Evolutionary conservation across 2,113 vertebrate species (phyloP).

Genomic region (Tachuris rubrigastra): DNA sequence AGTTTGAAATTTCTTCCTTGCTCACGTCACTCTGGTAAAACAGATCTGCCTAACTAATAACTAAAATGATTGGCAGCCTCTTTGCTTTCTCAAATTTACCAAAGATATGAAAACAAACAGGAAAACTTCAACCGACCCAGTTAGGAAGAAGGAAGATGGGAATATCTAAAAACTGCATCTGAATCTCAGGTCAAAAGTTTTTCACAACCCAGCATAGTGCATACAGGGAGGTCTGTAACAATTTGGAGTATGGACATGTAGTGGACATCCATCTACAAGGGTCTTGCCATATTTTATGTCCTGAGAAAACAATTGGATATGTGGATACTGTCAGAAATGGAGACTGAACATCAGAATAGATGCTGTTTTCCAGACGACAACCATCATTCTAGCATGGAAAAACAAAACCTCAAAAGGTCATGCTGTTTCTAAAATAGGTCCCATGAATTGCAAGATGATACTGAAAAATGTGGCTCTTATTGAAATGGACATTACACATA

Average conservation of each 20-base stretch:
- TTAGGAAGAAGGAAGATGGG: background rate
- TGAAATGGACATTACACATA: background rate
- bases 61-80: background rate
- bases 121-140: background rate
- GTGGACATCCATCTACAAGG: background rate
- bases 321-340: background rate
- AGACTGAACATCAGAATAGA: background rate
- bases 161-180: background rate
- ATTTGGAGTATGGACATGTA: background rate
- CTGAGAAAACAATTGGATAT: background rate
- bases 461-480: background rate
- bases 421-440: background rate
- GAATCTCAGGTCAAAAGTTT: background rate
- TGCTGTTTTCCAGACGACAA: background rate
- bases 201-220: background rate
- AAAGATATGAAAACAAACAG: background rate
- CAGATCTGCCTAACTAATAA: background rate
- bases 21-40: background rate
- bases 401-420: background rate
- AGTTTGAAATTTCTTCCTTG: background rate
- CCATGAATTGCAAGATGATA: background rate
- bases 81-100: background rate
- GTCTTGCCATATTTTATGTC: background rate
- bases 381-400: background rate
- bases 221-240: background rate